Percentiles rank a stretch among this genome's conserved stretches.
Conservation (phyloP, 2,797 vertebrate genomes). For the Helicolenus hilgendorfi region DNA sequence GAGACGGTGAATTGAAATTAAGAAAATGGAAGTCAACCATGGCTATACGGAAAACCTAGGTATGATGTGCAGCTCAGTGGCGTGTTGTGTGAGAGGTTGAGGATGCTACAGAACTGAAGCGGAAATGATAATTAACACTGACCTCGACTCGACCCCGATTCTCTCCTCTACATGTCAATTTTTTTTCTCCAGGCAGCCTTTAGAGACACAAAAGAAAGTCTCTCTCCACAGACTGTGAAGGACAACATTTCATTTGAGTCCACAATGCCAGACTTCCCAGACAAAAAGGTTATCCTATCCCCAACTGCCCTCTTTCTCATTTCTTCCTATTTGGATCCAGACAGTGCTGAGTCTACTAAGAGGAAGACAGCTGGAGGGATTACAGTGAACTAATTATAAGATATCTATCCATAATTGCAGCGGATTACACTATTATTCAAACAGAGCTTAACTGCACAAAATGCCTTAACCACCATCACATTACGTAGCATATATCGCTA, state of each 20-base stretch:
- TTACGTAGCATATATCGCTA: slow-evolving; percentile 50
- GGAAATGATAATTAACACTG: slow-evolving; percentile 43
- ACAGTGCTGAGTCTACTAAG: slow-evolving; percentile 56
- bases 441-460: slow-evolving; percentile 63
- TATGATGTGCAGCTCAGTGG: neutral
- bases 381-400: slow-evolving; percentile 80
- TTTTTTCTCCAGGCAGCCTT: neutral
- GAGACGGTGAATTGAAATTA: slow-evolving; percentile 47
- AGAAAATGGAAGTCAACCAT: slow-evolving; percentile 57
- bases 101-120: slow-evolving; percentile 11
- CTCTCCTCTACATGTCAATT: slow-evolving; percentile 14
- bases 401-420: slow-evolving; percentile 80
- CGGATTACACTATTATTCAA: slow-evolving; percentile 77
- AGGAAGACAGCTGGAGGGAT: slow-evolving; percentile 76
- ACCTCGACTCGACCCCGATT: slow-evolving; percentile 45
- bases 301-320: slow-evolving; percentile 53
- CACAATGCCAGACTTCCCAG: slow-evolving; percentile 40
- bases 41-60: slow-evolving; percentile 17
- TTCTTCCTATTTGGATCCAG: slow-evolving; percentile 63
- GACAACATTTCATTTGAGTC: slow-evolving; percentile 45
- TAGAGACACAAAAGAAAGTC: slow-evolving; percentile 31
- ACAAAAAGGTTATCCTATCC: slow-evolving; percentile 46
- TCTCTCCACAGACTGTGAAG: slow-evolving; percentile 37
- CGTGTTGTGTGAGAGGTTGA: slow-evolving; percentile 34
- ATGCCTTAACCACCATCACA: slow-evolving; percentile 54